Evolutionary conservation across 2,113 vertebrate genomes (phyloP).

Genomic region (Bufo bufo): DNA sequence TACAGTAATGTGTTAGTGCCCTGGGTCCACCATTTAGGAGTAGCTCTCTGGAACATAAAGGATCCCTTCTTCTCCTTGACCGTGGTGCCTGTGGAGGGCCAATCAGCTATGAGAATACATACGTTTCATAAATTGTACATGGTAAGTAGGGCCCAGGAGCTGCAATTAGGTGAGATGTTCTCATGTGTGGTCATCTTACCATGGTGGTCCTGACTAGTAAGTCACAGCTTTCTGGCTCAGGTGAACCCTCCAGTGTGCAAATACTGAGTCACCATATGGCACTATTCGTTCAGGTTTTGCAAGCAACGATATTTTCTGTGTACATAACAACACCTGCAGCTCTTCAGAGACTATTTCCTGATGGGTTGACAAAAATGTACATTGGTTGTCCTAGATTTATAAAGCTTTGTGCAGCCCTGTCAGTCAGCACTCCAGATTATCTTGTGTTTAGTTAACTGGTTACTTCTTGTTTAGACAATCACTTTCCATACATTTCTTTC

Average conservation of each 20-base stretch:
- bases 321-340: slow-evolving; percentile 42
- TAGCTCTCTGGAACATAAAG: no score
- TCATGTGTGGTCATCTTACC: neutral
- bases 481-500: slow-evolving; percentile 22
- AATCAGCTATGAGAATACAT: no score
- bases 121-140: neutral
- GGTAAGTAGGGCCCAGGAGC: neutral
- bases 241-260: neutral
- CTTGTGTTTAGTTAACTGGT: slow-evolving; percentile 44
- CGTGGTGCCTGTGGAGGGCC: no score
- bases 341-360: slow-evolving; percentile 41
- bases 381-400: slow-evolving; percentile 1
- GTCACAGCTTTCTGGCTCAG: neutral
- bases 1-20: no score
- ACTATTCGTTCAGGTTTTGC: neutral
- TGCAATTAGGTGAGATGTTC: neutral
- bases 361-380: slow-evolving; percentile 16
- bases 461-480: slow-evolving; percentile 57
- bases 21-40: no score
- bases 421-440: slow-evolving; percentile 39
- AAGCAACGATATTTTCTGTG: neutral
- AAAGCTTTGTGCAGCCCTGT: slow-evolving; percentile 41
- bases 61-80: no score
- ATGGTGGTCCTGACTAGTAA: neutral
- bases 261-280: neutral